Conservation (phyloP, 2,113 vertebrate species). For the Redunca redunca region DNA sequence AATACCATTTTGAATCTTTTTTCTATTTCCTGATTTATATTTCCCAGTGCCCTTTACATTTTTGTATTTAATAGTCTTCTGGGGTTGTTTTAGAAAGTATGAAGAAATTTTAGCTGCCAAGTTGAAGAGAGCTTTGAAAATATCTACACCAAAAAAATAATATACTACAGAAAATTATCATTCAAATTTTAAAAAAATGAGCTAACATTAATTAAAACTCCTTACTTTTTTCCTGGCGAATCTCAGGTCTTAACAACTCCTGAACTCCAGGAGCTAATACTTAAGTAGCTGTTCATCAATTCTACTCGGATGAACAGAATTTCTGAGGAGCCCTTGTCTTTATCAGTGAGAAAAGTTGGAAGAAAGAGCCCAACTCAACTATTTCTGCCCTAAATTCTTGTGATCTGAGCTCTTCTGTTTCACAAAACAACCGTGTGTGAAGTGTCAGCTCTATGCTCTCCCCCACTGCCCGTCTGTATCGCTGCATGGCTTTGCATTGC, state of each 20-base stretch:
- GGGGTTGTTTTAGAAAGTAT: neutral
- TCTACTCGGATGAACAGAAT: neutral
- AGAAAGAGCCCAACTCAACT: neutral
- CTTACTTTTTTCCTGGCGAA: neutral
- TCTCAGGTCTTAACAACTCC: neutral
- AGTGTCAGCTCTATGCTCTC: slow-evolving; percentile 10
- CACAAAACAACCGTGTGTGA: neutral
- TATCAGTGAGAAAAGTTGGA: neutral
- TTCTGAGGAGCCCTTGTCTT: neutral
- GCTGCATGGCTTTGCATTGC: slow-evolving; percentile 60
- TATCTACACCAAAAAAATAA: neutral
- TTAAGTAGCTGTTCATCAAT: neutral
- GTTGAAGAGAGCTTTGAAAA: neutral
- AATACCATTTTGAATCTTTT: neutral
- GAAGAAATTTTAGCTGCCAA: neutral
- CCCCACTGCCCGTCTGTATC: slow-evolving; percentile 48
- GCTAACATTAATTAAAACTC: neutral
- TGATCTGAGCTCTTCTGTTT: neutral
- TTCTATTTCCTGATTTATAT: neutral
- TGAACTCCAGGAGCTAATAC: neutral
- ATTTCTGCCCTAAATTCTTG: neutral
- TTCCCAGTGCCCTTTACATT: neutral
- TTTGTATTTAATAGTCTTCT: neutral
- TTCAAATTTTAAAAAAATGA: slow-evolving; percentile 5
- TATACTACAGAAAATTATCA: neutral